Conservation (phyloP, 2,113 vertebrate genomes). For the Bufo gargarizans region DNA sequence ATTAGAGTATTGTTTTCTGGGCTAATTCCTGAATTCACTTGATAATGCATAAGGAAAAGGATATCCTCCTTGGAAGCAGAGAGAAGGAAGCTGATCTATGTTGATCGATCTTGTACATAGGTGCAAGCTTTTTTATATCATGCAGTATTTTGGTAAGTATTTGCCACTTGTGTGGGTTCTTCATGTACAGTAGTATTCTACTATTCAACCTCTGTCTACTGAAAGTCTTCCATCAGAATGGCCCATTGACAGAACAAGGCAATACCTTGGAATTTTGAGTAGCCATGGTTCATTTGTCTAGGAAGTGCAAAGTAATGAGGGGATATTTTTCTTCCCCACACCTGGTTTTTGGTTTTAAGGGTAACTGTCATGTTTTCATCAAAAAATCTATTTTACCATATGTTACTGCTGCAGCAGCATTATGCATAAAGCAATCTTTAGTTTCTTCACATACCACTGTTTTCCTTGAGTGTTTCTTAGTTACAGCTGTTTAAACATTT, state of each 20-base stretch:
- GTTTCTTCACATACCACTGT: no score
- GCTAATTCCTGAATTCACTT: not conserved
- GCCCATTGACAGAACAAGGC: not conserved
- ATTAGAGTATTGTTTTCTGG: not conserved
- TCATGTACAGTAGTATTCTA: no score
- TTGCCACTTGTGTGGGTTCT: no score
- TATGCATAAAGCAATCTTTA: no score
- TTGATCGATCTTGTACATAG: not conserved
- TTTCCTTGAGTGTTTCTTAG: no score
- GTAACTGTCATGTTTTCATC: no score
- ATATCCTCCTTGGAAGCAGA: conserved; percentile 19
- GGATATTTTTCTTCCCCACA: no score
- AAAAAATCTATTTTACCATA: no score
- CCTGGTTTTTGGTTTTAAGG: no score
- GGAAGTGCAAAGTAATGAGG: not conserved
- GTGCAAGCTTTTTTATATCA: not conserved
- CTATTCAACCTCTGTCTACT: not conserved
- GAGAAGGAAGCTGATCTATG: not conserved
- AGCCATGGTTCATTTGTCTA: not conserved
- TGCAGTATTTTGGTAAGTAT: not conserved
- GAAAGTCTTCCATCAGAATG: not conserved
- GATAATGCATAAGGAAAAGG: conserved; percentile 19
- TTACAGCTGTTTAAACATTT: no score
- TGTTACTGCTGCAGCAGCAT: no score
- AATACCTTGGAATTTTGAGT: not conserved